A percentile compares a stretch with the other conserved stretches of the same genome.
Conservation (phyloP, 2,113 vertebrate species). For the Xyliphius kryptos region DNA sequence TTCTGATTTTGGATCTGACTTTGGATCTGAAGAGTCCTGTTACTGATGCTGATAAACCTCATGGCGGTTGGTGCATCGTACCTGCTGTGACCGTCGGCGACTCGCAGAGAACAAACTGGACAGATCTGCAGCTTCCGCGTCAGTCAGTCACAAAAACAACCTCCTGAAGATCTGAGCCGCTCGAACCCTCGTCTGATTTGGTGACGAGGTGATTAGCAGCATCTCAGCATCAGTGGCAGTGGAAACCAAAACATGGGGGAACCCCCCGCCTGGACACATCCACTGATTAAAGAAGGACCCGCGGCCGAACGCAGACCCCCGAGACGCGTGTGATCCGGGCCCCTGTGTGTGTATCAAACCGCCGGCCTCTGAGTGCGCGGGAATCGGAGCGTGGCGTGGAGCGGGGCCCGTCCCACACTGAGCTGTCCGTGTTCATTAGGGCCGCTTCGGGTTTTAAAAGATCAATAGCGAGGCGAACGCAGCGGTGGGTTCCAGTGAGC, state of each 20-base stretch:
- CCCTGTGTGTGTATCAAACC: not conserved
- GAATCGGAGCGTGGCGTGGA: too few relatives aligned
- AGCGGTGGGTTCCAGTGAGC: not conserved
- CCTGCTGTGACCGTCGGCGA: too few relatives aligned
- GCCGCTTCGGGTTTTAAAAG: conserved; percentile 4
- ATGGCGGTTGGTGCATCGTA: too few relatives aligned
- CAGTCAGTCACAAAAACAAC: too few relatives aligned
- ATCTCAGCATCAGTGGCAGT: not conserved
- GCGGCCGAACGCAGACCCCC: not conserved
- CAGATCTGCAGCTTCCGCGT: too few relatives aligned
- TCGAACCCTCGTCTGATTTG: too few relatives aligned
- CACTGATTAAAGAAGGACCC: conserved; percentile 2
- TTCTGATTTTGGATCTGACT: too few relatives aligned
- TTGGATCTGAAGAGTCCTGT: too few relatives aligned
- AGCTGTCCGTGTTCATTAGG: conserved; percentile 20
- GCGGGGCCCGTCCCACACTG: not conserved
- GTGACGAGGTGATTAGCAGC: not conserved
- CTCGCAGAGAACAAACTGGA: too few relatives aligned
- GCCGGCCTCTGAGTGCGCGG: not conserved
- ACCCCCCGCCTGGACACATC: not conserved
- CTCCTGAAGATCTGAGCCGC: too few relatives aligned
- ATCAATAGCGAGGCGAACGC: conserved; percentile 1
- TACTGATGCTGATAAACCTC: too few relatives aligned
- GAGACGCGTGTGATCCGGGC: not conserved
- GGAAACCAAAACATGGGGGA: not conserved